These are phyloP conservation scores for Scaptomyza tumidula DNA, from an alignment of 2,888 invertebrate species.

Conservation along the genomic window DNA sequence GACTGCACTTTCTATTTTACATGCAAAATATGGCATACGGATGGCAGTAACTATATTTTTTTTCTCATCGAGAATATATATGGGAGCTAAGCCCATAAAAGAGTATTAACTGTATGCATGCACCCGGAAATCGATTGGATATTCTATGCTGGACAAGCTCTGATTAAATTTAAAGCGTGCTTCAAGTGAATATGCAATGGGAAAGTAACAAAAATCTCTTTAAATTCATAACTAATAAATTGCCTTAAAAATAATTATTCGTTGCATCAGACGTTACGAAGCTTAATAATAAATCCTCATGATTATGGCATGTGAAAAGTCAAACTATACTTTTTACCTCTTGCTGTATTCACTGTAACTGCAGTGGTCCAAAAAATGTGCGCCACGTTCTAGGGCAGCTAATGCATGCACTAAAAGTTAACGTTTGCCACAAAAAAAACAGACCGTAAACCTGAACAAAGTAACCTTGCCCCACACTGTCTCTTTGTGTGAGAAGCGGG, in stretches of 20 bases:
- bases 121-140: slow-evolving; percentile 23
- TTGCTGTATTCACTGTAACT: not conserved
- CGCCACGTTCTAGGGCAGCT: slow-evolving; percentile 22
- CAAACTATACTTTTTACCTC: not conserved
- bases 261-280: not conserved
- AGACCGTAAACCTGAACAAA: slow-evolving; percentile 39
- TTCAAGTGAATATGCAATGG: not conserved
- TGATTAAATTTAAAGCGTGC: not conserved
- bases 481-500: no score
- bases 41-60: not conserved
- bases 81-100: slow-evolving; percentile 20
- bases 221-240: not conserved
- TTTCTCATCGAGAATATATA: not conserved
- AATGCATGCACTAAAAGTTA: slow-evolving; percentile 47
- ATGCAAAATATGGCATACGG: slow-evolving; percentile 60
- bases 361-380: slow-evolving; percentile 11
- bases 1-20: slow-evolving; percentile 69
- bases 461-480: slow-evolving; percentile 19
- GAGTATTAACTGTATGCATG: slow-evolving; percentile 8
- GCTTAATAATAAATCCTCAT: slow-evolving; percentile 24
- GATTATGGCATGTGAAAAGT: slow-evolving; percentile 26
- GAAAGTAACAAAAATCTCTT: not conserved
- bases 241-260: not conserved
- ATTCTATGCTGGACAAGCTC: not conserved
- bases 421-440: slow-evolving; percentile 25